Evolutionary conservation across 2,797 vertebrate species (phyloP), one percentile per base, ranked within the genome.

Genomic region (Mallotus villosus): DNA sequence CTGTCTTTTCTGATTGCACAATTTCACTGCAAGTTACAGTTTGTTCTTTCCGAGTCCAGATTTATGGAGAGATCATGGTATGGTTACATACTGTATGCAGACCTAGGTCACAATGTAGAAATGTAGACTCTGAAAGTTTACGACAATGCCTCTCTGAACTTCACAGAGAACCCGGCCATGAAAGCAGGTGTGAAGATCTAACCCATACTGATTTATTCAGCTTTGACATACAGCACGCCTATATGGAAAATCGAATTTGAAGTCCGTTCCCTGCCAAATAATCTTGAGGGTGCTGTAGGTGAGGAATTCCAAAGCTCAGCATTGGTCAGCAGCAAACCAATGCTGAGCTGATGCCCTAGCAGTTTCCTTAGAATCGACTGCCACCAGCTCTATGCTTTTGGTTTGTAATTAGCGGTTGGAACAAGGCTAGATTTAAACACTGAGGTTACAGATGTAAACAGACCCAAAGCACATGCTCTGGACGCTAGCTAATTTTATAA

Each of bases 371-470:
- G 19, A 61, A 71, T 61, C 25, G 24, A 24, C 70, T 55, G 25
- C 51, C 17, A 66, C 73, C 79, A 65, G 74, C 68, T 34, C 80
- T 75, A 84, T 61, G 65, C 71, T 80, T 86, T 78, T 73, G 81
- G 70, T 60, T 78, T 79, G 76, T 80, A 85, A 86, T 90, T 85
- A 77, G 70, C 74, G 85, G 85, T 79, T 87, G 71, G 77, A 72
- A 71, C 72, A 67, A 76, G 80, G 73, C 83, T 87, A 77, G 68
- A 75, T 78, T 82, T 85, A 84, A 83, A 73, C 73, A 66, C 73
- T 68, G 70, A 62, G 72, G 67, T 57, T 67, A 37, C 65, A 64
- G 73, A 73, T 64, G 53, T 81, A 86, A 81, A 78, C 68, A 61
- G 34, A 58, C 22, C 27, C 49, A 27, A 58, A 62, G 60, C 72